A percentile compares a stretch with the other conserved stretches of the same genome.
Conservation (phyloP, 2,113 vertebrate species). For the Macrotus californicus region DNA sequence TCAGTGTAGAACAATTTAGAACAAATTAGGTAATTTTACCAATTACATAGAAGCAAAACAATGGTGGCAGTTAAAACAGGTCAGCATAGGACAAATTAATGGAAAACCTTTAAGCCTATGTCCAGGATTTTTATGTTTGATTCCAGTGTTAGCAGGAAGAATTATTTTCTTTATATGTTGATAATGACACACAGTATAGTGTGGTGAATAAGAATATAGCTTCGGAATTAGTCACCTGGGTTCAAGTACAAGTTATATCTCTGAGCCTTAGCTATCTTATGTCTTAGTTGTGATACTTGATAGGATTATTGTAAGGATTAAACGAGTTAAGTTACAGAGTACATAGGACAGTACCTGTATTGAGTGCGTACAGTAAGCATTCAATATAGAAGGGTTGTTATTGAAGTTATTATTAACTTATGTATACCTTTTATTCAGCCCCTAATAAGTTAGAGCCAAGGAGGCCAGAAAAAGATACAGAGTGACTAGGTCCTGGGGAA, state of each 20-base stretch:
- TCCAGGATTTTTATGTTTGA: neutral
- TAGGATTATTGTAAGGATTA: neutral
- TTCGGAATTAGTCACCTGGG: neutral
- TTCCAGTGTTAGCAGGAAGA: neutral
- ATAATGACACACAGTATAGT: neutral
- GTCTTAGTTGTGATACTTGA: neutral
- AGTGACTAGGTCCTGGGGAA: neutral
- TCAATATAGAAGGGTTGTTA: neutral
- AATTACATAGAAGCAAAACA: neutral
- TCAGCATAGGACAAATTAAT: neutral
- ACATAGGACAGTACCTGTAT: neutral
- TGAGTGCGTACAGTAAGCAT: neutral
- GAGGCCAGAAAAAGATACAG: neutral
- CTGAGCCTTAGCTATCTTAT: neutral
- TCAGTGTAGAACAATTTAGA: neutral
- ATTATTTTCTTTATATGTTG: neutral
- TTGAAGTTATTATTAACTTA: neutral
- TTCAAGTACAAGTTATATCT: neutral
- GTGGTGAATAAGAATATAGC: neutral
- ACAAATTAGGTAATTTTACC: slow-evolving; percentile 9
- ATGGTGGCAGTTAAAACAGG: neutral
- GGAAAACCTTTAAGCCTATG: neutral
- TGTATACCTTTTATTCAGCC: neutral
- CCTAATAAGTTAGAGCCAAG: neutral
- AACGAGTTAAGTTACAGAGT: slow-evolving; percentile 31